Base-by-base conservation (phyloP, 2,888 invertebrate species). In the Microctonus aethiopoides region DNA sequence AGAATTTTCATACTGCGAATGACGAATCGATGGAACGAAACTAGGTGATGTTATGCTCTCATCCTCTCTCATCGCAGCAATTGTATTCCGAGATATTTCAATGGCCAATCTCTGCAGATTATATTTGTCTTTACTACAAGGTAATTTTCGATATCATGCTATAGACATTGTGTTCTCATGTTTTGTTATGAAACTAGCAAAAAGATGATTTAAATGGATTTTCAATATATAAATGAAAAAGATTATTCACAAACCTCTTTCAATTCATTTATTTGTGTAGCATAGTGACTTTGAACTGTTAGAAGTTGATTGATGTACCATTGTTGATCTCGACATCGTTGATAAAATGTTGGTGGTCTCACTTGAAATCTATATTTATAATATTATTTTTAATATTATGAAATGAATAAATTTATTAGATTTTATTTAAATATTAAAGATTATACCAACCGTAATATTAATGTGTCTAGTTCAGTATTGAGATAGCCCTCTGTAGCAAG, bases 301-400 rank as follows among this genome's bases (percentile, higher is more conserved):
- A 95, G 90, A 72, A 97, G 88, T 85, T 96, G 95, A 83, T 92
- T 92, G 76, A 96, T 96, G 85, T 94, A 95, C 95, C 95, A 95
- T 85, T 96, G 95, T 83, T 96, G 96, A 87, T 97, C 97, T 74
- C 96, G 91, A 84, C 96, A 96, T 68, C 95, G 93, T 87, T 97
- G 97, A 87, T 94, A 96, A 88, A 95, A 97, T 57, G 96, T 97
- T 5, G 97, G 96, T 34, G 97, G 94, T 36, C 97, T 91, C 26
- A 97, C 97, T 90, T 96, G 95, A 87, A 96, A 96, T 82, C 94
- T 93, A 62, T 24, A 32, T 63, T 22, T 1, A 34, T n/a, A 20
- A 54, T 13, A 39, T 54, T n/a, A 26, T 46, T n/a, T 16, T 7
- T 4, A 3, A 16, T 46, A 46, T 20, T 5, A 16, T 1, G 16